phyloP scores from a whole-genome alignment of 2,797 vertebrate species.

The Scarus forsteni region DNA sequence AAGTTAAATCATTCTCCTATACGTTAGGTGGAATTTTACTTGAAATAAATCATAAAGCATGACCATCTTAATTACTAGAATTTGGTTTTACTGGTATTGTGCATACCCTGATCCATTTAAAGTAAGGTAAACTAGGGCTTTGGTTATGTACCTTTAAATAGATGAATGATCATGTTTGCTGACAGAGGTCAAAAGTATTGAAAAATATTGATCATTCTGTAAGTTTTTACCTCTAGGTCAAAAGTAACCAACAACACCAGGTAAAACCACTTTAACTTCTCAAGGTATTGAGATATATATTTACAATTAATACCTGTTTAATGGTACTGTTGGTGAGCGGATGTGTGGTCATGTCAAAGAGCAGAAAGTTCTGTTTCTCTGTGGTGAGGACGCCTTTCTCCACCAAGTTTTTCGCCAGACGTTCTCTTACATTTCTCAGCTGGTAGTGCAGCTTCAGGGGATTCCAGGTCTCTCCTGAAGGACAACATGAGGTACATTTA shows the following conservation, averaged over 20 bases:
- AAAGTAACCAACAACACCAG: neutral
- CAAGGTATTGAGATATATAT: neutral
- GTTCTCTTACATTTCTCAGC: conserved; percentile 94
- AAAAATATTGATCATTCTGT: neutral
- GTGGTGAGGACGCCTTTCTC: conserved; percentile 98
- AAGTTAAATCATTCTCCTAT: too few species aligned
- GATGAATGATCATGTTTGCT: neutral
- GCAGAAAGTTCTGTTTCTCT: conserved; percentile 98
- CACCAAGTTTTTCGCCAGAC: conserved; percentile 96
- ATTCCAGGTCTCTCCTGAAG: conserved; percentile 96
- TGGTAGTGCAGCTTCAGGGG: conserved; percentile 97
- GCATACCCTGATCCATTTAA: too few species aligned
- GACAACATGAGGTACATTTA: neutral
- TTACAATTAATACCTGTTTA: conserved; percentile 81
- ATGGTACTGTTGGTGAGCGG: conserved; percentile 95
- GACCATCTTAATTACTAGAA: too few species aligned
- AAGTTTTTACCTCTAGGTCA: neutral
- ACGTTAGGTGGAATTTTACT: too few species aligned
- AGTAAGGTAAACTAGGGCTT: too few species aligned
- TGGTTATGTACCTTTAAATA: too few species aligned
- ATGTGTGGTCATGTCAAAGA: conserved; percentile 99
- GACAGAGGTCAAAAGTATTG: neutral
- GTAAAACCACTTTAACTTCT: neutral
- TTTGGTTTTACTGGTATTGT: too few species aligned
- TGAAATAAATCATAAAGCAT: too few species aligned